These are phyloP conservation scores for Tineola bisselliella DNA, from an alignment of 2,888 invertebrate species.

Conservation along the genomic window DNA sequence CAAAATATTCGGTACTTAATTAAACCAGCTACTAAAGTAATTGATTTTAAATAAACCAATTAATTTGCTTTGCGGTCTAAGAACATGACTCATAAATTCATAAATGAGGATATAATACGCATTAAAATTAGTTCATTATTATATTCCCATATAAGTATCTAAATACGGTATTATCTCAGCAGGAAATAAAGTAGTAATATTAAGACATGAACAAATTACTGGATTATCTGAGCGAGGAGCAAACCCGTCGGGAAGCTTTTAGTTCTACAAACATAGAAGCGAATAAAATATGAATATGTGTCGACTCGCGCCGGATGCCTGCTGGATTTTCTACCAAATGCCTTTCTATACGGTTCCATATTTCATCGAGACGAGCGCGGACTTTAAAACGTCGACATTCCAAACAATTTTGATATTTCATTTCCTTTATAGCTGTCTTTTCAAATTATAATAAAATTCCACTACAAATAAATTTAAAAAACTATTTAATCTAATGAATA, in stretches of 20 bases:
- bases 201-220: slow-evolving; percentile 22
- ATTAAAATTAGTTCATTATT: too few relatives aligned
- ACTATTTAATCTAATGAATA: too few relatives aligned
- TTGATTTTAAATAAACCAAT: neutral
- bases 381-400: slow-evolving; percentile 1
- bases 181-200: slow-evolving; percentile 5
- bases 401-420: neutral
- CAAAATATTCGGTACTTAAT: neutral
- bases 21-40: neutral
- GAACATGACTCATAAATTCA: too few relatives aligned
- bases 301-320: slow-evolving; percentile 29
- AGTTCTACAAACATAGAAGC: slow-evolving; percentile 27
- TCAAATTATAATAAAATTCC: neutral
- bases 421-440: neutral
- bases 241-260: slow-evolving; percentile 19
- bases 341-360: slow-evolving; percentile 24
- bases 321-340: slow-evolving; percentile 24
- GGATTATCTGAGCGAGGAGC: slow-evolving; percentile 21
- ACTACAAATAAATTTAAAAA: too few relatives aligned
- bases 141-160: neutral
- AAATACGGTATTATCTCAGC: neutral
- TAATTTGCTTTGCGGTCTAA: neutral
- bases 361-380: slow-evolving; percentile 25
- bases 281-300: slow-evolving; percentile 43
- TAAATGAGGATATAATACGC: too few relatives aligned